Percentiles rank a stretch among this genome's conserved stretches.
Conservation (phyloP, 2,888 invertebrate species). For the Himalopsyche tibetana region DNA sequence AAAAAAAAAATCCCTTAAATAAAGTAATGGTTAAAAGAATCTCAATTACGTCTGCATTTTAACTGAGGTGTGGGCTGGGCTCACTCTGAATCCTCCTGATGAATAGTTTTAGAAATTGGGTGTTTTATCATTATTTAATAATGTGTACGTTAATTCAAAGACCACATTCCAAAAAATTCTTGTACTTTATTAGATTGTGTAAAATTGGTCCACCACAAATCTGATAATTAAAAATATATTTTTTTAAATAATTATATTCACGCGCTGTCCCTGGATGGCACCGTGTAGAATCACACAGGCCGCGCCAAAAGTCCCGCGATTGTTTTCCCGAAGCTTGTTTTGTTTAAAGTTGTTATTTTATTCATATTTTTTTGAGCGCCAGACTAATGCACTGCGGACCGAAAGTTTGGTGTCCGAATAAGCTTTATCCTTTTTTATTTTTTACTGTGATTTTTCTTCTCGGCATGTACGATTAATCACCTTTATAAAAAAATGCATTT, state of each 20-base stretch:
- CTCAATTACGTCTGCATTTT: too few species aligned
- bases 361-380: slow-evolving; percentile 45
- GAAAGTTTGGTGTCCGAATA: slow-evolving; percentile 49
- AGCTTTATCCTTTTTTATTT: not conserved
- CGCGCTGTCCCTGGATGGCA: not conserved
- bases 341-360: slow-evolving; percentile 51
- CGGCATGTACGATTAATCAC: not conserved
- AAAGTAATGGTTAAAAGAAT: too few species aligned
- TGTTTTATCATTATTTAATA: not conserved
- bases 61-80: too few species aligned
- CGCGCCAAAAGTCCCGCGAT: slow-evolving; percentile 49
- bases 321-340: slow-evolving; percentile 53
- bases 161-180: too few species aligned
- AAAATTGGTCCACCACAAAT: too few species aligned
- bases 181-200: too few species aligned
- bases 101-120: too few species aligned
- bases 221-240: too few species aligned
- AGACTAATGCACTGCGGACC: slow-evolving; percentile 56
- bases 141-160: too few species aligned
- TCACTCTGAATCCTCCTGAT: too few species aligned
- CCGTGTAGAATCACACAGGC: slow-evolving; percentile 43
- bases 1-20: too few species aligned
- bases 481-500: not conserved
- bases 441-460: not conserved
- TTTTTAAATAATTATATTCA: too few species aligned